Evolutionary conservation across 2,797 vertebrate genomes (phyloP).

Genomic region (Brotogeris chrysoptera): DNA sequence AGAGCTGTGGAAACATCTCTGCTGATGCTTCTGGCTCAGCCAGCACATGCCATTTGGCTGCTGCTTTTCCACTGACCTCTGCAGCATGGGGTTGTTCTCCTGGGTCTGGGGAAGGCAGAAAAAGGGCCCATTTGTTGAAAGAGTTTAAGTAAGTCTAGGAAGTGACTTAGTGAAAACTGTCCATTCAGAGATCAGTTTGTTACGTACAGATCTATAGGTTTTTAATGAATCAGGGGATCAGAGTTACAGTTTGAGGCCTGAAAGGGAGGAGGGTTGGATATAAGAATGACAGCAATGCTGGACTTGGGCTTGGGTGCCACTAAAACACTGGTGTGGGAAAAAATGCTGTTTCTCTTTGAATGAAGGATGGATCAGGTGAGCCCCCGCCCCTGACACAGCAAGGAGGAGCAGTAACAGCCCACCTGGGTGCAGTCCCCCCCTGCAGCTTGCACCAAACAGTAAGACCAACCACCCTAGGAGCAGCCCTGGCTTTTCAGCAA

Average conservation of each 20-base stretch:
- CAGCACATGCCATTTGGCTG: neutral
- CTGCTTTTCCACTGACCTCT: neutral
- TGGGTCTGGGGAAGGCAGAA: neutral
- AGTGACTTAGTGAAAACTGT: neutral
- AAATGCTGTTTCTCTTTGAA: neutral
- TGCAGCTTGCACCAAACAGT: neutral
- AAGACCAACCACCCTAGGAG: neutral
- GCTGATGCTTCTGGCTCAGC: neutral
- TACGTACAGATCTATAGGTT: neutral
- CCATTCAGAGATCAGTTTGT: neutral
- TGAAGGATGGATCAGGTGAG: neutral
- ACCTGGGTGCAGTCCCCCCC: neutral
- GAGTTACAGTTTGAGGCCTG: conserved; percentile 40
- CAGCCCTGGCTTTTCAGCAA: neutral
- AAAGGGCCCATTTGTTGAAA: neutral
- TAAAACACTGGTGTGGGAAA: neutral
- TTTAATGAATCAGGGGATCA: conserved; percentile 34
- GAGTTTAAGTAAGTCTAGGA: neutral
- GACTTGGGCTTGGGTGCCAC: neutral
- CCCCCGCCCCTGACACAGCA: neutral
- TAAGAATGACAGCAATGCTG: neutral
- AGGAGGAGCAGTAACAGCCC: neutral
- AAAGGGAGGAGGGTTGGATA: neutral
- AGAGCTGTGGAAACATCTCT: neutral
- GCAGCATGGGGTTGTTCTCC: neutral